Percentiles rank a stretch among this genome's conserved stretches.
phyloP scores from a whole-genome alignment of 2,888 invertebrate species.

The Callosobruchus maculatus region DNA sequence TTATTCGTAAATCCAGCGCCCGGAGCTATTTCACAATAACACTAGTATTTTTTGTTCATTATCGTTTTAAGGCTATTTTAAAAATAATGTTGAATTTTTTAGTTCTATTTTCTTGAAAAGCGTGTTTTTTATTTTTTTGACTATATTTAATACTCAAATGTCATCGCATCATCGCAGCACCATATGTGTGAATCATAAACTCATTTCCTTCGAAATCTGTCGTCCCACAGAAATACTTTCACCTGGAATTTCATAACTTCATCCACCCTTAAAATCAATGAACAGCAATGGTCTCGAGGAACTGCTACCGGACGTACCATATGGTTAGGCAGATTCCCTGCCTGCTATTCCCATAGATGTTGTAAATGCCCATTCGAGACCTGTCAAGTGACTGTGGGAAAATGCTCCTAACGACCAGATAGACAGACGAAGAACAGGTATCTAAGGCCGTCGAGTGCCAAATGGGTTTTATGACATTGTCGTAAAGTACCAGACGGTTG shows the following conservation, averaged over 20 bases:
- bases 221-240: neutral
- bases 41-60: no score
- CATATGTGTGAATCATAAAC: no score
- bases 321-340: neutral
- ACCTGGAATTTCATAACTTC: neutral
- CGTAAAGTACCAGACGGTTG: neutral
- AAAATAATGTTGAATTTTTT: no score
- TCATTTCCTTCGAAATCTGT: no score
- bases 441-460: neutral
- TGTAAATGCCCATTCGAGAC: neutral
- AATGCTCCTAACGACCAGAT: neutral
- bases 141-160: no score
- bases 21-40: no score
- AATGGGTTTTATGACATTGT: neutral
- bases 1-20: no score
- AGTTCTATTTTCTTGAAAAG: no score
- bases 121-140: no score
- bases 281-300: neutral
- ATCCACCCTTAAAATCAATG: neutral
- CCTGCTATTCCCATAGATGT: neutral
- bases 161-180: no score
- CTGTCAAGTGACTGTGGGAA: neutral
- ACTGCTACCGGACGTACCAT: neutral
- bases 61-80: no score
- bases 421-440: neutral